A percentile compares a stretch with the other conserved stretches of the same genome.
Conservation (phyloP, 2,888 invertebrate species). For the Nomada ruficornis region DNA sequence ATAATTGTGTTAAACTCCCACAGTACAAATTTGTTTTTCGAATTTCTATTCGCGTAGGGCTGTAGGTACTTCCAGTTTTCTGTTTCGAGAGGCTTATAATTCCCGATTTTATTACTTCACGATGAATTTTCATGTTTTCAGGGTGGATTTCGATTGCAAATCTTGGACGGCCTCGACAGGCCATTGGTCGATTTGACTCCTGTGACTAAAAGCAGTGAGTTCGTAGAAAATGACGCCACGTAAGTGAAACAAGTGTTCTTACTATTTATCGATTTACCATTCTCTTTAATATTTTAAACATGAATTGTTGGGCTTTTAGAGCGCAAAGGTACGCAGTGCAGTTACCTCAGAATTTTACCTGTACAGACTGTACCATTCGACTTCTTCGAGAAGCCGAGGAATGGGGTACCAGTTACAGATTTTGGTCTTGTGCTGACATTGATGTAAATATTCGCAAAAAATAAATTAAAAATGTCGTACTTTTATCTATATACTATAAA, state of each 20-base stretch:
- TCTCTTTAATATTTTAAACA: too few relatives aligned
- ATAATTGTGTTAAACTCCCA: neutral
- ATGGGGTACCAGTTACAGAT: constrained; percentile 93
- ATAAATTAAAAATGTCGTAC: neutral
- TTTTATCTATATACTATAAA: neutral
- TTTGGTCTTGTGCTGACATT: constrained; percentile 98
- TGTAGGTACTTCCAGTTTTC: neutral
- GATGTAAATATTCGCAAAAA: constrained; percentile 86
- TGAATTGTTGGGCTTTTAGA: constrained; percentile 85
- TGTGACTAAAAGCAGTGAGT: constrained; percentile 91
- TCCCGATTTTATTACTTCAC: neutral
- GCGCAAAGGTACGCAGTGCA: constrained; percentile 93
- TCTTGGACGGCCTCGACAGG: constrained; percentile 93
- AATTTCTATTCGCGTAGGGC: too few relatives aligned
- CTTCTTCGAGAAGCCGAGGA: constrained; percentile 95
- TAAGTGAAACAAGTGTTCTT: constrained; percentile 85
- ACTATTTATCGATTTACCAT: neutral
- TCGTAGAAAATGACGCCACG: constrained; percentile 94
- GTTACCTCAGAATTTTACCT: constrained; percentile 92
- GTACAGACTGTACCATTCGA: constrained; percentile 95
- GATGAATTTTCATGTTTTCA: constrained; percentile 84
- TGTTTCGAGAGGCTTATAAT: neutral
- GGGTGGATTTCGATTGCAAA: constrained; percentile 96
- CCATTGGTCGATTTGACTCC: constrained; percentile 94
- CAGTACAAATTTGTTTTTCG: too few relatives aligned